Percentiles rank a stretch among this genome's conserved stretches.
phyloP scores from a whole-genome alignment of 1,140 invertebrate genomes.

The Apis mellifera region Amel_HAv3.1 CM009939.2:2704501-2705000 shows the following conservation, averaged over 20 bases:
- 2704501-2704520: too few relatives aligned
- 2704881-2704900: not conserved
- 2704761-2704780: not conserved
- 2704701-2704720: not conserved
- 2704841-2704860: slow-evolving; percentile 7
- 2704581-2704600: too few relatives aligned
- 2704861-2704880: not conserved
- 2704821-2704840: slow-evolving; percentile 2
- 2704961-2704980: too few relatives aligned
- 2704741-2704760: not conserved
- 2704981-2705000: not conserved
- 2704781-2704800: slow-evolving; percentile 48
- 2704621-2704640: too few relatives aligned
- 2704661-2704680: not conserved
- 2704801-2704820: slow-evolving; percentile 35
- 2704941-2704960: not conserved
- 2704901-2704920: not conserved
- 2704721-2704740: not conserved
- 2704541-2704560: too few relatives aligned
- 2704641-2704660: not conserved
- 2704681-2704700: not conserved
- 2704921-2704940: not conserved
- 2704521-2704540: too few relatives aligned
- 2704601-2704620: too few relatives aligned
- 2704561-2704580: too few relatives aligned